These are phyloP conservation scores for Charadrius vociferus DNA, from an alignment of 2,113 vertebrate genomes.

Conservation along the genomic window DNA sequence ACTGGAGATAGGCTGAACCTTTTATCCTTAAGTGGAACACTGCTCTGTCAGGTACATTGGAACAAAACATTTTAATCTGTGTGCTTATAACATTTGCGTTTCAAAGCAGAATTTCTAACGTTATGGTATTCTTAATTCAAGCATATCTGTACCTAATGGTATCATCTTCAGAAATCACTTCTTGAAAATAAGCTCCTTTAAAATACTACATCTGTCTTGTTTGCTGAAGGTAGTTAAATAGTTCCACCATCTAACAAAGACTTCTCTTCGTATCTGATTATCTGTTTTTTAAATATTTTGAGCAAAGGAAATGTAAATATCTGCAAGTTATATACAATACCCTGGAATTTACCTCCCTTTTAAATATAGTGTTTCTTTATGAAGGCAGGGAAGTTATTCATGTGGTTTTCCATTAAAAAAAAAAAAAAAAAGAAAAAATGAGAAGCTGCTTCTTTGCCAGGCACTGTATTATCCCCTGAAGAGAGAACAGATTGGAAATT, in stretches of 20 bases:
- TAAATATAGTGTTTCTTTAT: neutral
- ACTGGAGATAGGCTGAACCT: neutral
- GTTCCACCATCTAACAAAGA: neutral
- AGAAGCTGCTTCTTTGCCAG: slow-evolving; percentile 62
- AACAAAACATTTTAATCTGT: slow-evolving; percentile 33
- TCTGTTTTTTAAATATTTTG: neutral
- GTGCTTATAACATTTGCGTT: neutral
- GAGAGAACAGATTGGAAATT: slow-evolving; percentile 79
- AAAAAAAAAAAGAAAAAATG: slow-evolving; percentile 63
- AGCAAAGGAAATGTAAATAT: slow-evolving; percentile 2
- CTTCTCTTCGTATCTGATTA: neutral
- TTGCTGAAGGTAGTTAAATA: neutral
- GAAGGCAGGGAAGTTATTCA: slow-evolving; percentile 7
- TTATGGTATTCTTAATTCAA: neutral
- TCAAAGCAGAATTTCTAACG: neutral
- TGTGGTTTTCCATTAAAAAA: slow-evolving; percentile 57
- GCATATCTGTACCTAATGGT: neutral
- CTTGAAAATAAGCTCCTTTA: neutral
- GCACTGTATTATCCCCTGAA: slow-evolving; percentile 71
- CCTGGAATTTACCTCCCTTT: neutral
- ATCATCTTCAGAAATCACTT: slow-evolving; percentile 37
- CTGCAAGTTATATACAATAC: neutral
- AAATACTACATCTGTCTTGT: neutral
- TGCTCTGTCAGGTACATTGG: neutral
- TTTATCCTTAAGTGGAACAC: neutral